Evolutionary conservation across 2,888 invertebrate species (phyloP).

Genomic region (Drosophila acutilabella): DNA sequence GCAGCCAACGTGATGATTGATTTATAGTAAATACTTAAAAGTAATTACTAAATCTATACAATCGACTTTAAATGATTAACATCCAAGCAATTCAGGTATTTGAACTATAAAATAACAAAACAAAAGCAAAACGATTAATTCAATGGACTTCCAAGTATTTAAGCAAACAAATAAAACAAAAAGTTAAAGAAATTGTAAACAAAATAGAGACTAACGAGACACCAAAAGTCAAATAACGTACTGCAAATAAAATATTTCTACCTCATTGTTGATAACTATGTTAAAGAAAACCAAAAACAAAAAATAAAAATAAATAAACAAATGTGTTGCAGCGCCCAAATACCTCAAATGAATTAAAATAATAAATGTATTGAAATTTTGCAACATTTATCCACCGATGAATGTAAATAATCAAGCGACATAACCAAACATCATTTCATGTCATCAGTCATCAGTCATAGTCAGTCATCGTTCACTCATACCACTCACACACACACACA

Average conservation of each 20-base stretch:
- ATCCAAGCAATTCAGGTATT: conserved; percentile 82
- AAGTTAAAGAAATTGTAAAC: conserved; percentile 39
- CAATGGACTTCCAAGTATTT: conserved; percentile 75
- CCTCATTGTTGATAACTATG: conserved; percentile 77
- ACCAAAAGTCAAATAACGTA: conserved; percentile 58
- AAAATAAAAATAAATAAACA: conserved; percentile 10
- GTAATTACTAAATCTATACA: conserved; percentile 26
- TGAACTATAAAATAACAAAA: conserved; percentile 56
- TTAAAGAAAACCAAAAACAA: conserved; percentile 28
- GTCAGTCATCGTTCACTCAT: conserved; percentile 39
- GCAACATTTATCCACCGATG: conserved; percentile 51
- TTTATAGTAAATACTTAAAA: conserved; percentile 40
- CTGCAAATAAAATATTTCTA: conserved; percentile 70
- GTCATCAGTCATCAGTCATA: conserved; percentile 43
- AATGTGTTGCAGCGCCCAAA: conserved; percentile 61
- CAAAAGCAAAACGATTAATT: conserved; percentile 58
- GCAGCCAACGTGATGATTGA: conserved; percentile 58
- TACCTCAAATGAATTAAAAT: conserved; percentile 68
- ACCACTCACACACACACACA: conserved; percentile 15
- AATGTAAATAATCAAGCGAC: conserved; percentile 34
- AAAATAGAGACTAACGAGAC: conserved; percentile 56
- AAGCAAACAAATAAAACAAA: conserved; percentile 56
- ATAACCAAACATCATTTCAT: conserved; percentile 49
- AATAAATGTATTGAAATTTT: conserved; percentile 28
- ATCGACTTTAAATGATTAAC: conserved; percentile 46